These are phyloP conservation scores for Chironex yamaguchii DNA, from an alignment of 30 jellyfish, hydroid and myxozoan genomes.

Conservation along the genomic window DNA sequence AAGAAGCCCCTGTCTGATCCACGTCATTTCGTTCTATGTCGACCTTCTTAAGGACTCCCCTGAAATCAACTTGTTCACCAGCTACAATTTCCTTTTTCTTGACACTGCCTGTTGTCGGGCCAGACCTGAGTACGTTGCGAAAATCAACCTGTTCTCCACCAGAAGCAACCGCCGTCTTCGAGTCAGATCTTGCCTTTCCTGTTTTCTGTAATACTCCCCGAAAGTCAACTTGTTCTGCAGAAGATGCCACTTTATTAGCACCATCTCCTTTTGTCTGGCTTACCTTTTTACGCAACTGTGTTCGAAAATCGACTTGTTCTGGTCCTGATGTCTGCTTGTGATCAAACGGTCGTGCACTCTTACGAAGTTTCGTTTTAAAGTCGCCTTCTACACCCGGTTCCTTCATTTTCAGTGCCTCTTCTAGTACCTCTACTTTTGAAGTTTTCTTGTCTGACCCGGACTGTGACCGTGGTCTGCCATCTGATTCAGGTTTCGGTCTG, in stretches of 20 bases:
- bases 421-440: slow-evolving; percentile 52
- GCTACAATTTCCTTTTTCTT: slow-evolving; percentile 60
- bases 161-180: slow-evolving; percentile 74
- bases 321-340: slow-evolving; percentile 40
- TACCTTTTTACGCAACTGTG: slow-evolving; percentile 67
- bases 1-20: too few relatives aligned
- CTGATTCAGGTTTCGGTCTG: slow-evolving; percentile 7
- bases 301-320: slow-evolving; percentile 96
- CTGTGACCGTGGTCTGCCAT: slow-evolving; percentile 4
- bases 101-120: slow-evolving; percentile 62
- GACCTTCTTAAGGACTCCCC: slow-evolving; percentile 80
- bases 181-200: slow-evolving; percentile 73
- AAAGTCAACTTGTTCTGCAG: slow-evolving; percentile 91
- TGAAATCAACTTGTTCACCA: slow-evolving; percentile 92
- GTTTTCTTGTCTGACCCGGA: slow-evolving; percentile 8
- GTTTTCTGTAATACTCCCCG: slow-evolving; percentile 76
- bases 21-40: too few relatives aligned
- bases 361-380: slow-evolving; percentile 83
- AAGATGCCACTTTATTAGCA: slow-evolving; percentile 24
- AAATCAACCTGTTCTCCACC: slow-evolving; percentile 97
- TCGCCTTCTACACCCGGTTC: slow-evolving; percentile 95
- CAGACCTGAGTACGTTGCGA: slow-evolving; percentile 81
- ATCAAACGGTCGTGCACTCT: slow-evolving; percentile 36
- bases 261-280: slow-evolving; percentile 43
- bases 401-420: slow-evolving; percentile 75